These are phyloP conservation scores for Siphonodentalium dalli DNA, from an alignment of 2,888 invertebrate genomes.

Conservation along the genomic window DNA sequence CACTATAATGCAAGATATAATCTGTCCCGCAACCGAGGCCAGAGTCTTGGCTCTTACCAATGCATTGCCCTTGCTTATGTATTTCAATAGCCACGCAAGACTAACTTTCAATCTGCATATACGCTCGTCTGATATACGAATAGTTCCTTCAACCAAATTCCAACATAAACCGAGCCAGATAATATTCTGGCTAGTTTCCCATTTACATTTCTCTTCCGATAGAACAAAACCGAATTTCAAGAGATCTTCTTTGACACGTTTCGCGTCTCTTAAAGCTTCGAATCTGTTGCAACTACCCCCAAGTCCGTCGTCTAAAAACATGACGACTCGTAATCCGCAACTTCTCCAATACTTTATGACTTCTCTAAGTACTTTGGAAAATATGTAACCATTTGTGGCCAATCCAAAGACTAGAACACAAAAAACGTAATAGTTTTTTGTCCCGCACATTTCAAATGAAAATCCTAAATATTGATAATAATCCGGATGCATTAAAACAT, in stretches of 20 bases:
- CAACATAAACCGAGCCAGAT: constrained; percentile 25
- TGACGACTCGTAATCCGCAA: constrained; percentile 15
- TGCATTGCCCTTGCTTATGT: no score
- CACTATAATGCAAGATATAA: no score
- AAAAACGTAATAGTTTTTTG: constrained; percentile 19
- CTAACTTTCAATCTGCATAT: constrained; percentile 4
- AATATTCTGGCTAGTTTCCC: constrained; percentile 17
- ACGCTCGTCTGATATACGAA: constrained; percentile 15
- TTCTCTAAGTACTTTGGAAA: constrained; percentile 20
- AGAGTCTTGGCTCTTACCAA: no score
- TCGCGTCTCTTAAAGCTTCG: neutral
- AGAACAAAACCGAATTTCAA: constrained; percentile 28
- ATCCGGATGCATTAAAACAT: neutral
- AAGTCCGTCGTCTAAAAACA: constrained; percentile 28
- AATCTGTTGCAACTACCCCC: constrained; percentile 7
- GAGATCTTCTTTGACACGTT: constrained; percentile 14
- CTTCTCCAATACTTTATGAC: constrained; percentile 16
- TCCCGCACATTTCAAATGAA: neutral
- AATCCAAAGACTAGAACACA: constrained; percentile 29
- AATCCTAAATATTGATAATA: constrained; percentile 3
- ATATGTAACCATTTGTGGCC: constrained; percentile 24
- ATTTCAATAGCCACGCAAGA: no score
- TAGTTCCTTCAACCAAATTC: constrained; percentile 10
- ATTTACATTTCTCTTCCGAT: constrained; percentile 27
- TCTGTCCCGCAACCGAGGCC: no score